Conservation (phyloP, 2,113 vertebrate genomes). For the Passer domesticus region DNA sequence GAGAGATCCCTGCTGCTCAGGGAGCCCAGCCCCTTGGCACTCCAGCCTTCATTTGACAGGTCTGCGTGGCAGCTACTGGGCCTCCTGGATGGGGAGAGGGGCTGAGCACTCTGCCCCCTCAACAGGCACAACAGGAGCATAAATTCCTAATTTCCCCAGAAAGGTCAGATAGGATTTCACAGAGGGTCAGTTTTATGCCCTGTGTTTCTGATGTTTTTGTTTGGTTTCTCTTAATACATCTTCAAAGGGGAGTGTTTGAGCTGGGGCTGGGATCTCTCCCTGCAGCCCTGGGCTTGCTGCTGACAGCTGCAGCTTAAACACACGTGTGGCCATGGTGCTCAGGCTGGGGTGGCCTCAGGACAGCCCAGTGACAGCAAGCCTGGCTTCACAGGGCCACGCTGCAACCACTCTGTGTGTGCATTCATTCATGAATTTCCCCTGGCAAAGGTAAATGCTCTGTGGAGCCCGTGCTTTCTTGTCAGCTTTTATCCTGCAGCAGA, state of each 20-base stretch:
- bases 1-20: not conserved
- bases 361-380: not conserved
- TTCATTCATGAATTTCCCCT: not conserved
- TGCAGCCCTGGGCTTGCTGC: not conserved
- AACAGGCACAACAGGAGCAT: not conserved
- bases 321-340: fast-evolving
- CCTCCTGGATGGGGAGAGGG: not conserved
- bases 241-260: not conserved
- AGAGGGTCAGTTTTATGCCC: not conserved
- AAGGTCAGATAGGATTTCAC: not conserved
- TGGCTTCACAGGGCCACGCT: not conserved
- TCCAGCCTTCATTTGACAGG: not conserved
- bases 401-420: not conserved
- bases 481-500: not conserved
- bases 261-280: not conserved
- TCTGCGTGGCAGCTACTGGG: not conserved
- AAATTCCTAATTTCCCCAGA: not conserved
- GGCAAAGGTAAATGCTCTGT: not conserved
- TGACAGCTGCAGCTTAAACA: not conserved
- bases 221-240: not conserved
- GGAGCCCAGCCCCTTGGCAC: not conserved
- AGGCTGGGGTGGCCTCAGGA: not conserved
- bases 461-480: not conserved
- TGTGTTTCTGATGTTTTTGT: not conserved
- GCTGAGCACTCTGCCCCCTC: not conserved